These are phyloP conservation scores for Drosophila suzukii DNA, from an alignment of 1,140 invertebrate genomes.

Conservation along the genomic window DNA sequence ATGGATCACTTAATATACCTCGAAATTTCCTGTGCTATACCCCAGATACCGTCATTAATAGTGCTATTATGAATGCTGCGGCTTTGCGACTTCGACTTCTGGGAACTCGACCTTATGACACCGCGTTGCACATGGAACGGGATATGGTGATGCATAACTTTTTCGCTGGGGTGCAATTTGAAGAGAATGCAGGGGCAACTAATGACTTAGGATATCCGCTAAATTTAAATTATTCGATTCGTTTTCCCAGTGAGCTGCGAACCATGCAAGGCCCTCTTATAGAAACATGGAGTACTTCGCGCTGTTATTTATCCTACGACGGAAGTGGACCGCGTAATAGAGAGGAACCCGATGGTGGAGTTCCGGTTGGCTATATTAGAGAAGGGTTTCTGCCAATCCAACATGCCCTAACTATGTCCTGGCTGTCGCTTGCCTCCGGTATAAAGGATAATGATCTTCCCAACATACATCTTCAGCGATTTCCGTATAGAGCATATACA, in stretches of 20 bases:
- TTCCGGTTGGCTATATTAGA: conserved; percentile 85
- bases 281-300: conserved; percentile 56
- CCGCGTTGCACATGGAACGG: conserved; percentile 12
- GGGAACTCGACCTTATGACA: conserved; percentile 23
- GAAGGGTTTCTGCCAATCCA: conserved; percentile 88
- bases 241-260: conserved; percentile 56
- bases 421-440: conserved; percentile 33
- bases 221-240: conserved; percentile 21
- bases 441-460: conserved; percentile 14
- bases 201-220: conserved; percentile 4
- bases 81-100: conserved; percentile 6
- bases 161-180: conserved; percentile 42
- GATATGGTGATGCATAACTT: conserved; percentile 38
- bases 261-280: conserved; percentile 20
- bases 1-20: conserved; percentile 38
- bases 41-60: conserved; percentile 7
- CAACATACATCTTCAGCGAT: conserved; percentile 84
- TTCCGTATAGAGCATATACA: conserved; percentile 90
- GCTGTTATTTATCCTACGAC: conserved; percentile 37
- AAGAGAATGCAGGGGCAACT: not conserved
- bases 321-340: conserved; percentile 60
- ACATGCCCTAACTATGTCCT: conserved; percentile 85
- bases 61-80: not conserved
- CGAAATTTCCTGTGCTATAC: conserved; percentile 31
- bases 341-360: conserved; percentile 53